A percentile compares a stretch with the other conserved stretches of the same genome.
Conservation (phyloP, 2,797 vertebrate genomes). For the Lithobates sylvaticus region DNA sequence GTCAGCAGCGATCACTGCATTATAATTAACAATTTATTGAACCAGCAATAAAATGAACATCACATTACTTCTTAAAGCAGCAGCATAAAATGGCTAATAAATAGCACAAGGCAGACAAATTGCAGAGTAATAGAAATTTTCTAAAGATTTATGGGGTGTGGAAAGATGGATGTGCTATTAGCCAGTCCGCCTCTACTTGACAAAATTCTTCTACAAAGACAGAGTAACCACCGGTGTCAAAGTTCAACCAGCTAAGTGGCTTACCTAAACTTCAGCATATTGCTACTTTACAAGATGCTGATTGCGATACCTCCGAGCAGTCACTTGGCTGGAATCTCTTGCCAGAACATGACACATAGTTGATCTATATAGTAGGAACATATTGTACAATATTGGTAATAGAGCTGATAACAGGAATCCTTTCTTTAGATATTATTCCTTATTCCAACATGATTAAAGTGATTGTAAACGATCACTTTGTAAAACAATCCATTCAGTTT, state of each 20-base stretch:
- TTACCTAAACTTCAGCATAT: slow-evolving; percentile 80
- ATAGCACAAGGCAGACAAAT: slow-evolving; percentile 88
- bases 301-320: slow-evolving; percentile 78
- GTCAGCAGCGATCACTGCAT: slow-evolving; percentile 87
- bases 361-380: not conserved
- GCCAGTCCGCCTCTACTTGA: slow-evolving; percentile 82
- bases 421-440: too few species aligned
- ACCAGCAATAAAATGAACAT: slow-evolving; percentile 90
- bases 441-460: too few species aligned
- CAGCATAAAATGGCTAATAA: slow-evolving; percentile 88
- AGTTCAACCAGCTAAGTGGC: slow-evolving; percentile 84
- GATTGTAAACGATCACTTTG: too few species aligned
- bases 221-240: slow-evolving; percentile 82
- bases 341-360: slow-evolving; percentile 76
- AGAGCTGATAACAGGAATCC: too few species aligned
- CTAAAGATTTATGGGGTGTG: slow-evolving; percentile 85
- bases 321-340: slow-evolving; percentile 74
- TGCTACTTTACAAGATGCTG: slow-evolving; percentile 80
- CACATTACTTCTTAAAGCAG: slow-evolving; percentile 88
- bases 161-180: slow-evolving; percentile 88
- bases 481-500: too few species aligned
- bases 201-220: slow-evolving; percentile 83
- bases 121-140: slow-evolving; percentile 89
- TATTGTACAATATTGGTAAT: not conserved
- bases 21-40: slow-evolving; percentile 91